Base-by-base conservation (phyloP, 2,888 invertebrate species). In the Brachylomia viminalis region DNA sequence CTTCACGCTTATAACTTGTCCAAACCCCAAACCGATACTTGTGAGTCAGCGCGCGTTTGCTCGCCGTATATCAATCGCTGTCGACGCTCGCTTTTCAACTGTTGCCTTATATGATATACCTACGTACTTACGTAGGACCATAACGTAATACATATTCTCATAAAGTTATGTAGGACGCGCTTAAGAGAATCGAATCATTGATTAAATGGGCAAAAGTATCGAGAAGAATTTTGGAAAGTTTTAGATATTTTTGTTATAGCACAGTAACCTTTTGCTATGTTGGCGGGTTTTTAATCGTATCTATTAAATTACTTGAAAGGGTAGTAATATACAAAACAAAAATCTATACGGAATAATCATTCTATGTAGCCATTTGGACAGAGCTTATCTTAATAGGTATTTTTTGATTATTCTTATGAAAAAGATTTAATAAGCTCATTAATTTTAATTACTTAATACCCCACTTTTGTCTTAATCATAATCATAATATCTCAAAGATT, bases 11-110 rank as follows among this genome's bases (percentile, higher is more conserved):
- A 5, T 84, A 6, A 77, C 89, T 91, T 92, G 84, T 0, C 80
- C 92, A 92, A 89, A 84, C 11, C 61, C 52, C 77, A 89, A 92
- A 91, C 90, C 93, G 88, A 93, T 95, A 94, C 92, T 96, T 95
- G 94, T 93, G 91, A 96, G 95, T 96, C 96, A 90, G 92, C 89
- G 80, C 93, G 94, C 95, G 96, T 95, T 93, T 93, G 95, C 95
- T 91, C 94, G 91, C 93, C 93, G 94, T 96, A 95, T 95, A 95
- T 96, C 95, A 95, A 93, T 93, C 92, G 92, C 94, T 95, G 95
- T 95, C 95, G 94, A 93, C 95, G 94, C 92, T 91, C 91, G 90
- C 92, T 92, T 92, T 92, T 86, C 91, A 90, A 91, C 91, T 91
- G 91, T 90, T 91, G 90, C 90, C 85, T 86, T 88, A 85, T 88